These are phyloP conservation scores for Marronus borbonicus DNA, from an alignment of 2,888 invertebrate species.

Conservation along the genomic window DNA sequence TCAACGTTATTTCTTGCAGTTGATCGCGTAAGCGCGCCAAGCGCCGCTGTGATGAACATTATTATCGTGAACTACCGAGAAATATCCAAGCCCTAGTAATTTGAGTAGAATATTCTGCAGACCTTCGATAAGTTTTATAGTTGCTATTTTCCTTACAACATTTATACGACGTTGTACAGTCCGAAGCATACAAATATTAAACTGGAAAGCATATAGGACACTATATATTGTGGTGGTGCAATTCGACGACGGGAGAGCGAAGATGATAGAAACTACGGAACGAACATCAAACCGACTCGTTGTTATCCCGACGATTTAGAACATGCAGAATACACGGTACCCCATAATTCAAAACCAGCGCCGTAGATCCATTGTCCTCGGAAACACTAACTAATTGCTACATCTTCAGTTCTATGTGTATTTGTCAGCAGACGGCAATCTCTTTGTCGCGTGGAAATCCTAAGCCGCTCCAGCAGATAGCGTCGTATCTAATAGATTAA, in stretches of 20 bases:
- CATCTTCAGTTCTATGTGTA: constrained; percentile 27
- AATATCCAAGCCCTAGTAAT: not conserved
- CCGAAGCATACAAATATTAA: too few relatives aligned
- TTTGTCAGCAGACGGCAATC: constrained; percentile 21
- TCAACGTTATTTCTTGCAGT: too few relatives aligned
- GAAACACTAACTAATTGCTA: constrained; percentile 32
- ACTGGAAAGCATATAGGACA: too few relatives aligned
- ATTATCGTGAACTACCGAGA: too few relatives aligned
- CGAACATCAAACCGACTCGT: constrained; percentile 19
- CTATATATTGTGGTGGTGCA: not conserved
- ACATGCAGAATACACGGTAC: constrained; percentile 15
- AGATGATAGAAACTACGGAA: not conserved
- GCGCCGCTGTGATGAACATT: too few relatives aligned
- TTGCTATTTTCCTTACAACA: too few relatives aligned
- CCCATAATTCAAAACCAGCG: constrained; percentile 21
- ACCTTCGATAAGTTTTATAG: not conserved
- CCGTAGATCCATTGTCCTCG: constrained; percentile 23
- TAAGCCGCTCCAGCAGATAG: not conserved
- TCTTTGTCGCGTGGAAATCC: constrained; percentile 26
- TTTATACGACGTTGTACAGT: too few relatives aligned
- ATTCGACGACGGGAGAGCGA: not conserved
- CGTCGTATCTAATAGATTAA: constrained; percentile 20
- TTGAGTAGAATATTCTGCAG: not conserved
- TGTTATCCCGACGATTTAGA: constrained; percentile 18
- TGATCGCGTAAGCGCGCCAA: too few relatives aligned